Percentiles rank a stretch among this genome's conserved stretches.
phyloP scores from a whole-genome alignment of 2,113 vertebrate species.

The Aythya baeri region DNA sequence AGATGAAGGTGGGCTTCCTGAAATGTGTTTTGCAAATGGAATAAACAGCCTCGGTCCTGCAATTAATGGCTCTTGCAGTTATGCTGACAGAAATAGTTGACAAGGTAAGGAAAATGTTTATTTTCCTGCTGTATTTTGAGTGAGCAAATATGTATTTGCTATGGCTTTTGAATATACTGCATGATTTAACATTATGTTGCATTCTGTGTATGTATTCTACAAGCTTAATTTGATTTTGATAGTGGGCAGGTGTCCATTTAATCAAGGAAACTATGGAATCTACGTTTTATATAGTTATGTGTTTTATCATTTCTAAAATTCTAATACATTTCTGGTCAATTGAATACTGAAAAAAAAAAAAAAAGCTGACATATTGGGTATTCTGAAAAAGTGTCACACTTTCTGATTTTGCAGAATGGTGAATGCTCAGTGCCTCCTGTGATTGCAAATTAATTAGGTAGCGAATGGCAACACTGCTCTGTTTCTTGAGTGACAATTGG shows the following conservation, averaged over 20 bases:
- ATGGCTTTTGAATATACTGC: not conserved
- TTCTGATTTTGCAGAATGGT: not conserved
- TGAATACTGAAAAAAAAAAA: not conserved
- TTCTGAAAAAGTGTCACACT: not conserved
- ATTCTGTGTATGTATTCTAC: not conserved
- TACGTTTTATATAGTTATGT: not conserved
- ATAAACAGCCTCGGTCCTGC: conserved; percentile 26
- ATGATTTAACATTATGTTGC: not conserved
- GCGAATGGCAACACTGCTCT: not conserved
- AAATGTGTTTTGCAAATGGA: conserved; percentile 21
- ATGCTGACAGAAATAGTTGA: conserved; percentile 70
- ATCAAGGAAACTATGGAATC: not conserved
- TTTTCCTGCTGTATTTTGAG: not conserved
- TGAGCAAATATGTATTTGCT: not conserved
- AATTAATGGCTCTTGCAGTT: conserved; percentile 3
- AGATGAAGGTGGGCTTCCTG: conserved; percentile 59
- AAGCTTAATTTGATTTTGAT: not conserved
- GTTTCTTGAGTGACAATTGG: not conserved
- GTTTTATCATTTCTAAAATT: not conserved
- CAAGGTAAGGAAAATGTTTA: conserved; percentile 52
- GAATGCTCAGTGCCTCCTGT: not conserved
- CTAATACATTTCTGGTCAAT: not conserved
- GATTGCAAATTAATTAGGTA: not conserved
- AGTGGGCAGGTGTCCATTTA: not conserved
- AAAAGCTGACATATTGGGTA: not conserved